Conservation (phyloP, 2,888 invertebrate species). For the Agrochola litura region DNA sequence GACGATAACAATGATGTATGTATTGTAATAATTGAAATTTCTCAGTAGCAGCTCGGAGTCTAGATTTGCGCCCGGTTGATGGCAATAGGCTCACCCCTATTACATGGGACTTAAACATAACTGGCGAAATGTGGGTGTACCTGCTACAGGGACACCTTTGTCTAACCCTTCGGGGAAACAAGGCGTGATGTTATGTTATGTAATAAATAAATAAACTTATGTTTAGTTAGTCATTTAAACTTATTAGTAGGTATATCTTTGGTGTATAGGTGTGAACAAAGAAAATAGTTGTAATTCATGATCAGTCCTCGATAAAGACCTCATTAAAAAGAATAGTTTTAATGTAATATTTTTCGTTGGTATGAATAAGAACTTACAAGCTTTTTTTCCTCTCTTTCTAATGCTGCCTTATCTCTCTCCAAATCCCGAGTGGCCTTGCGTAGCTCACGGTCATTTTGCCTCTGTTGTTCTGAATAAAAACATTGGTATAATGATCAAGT, state of each 20-base stretch:
- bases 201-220: not conserved
- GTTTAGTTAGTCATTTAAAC: not conserved
- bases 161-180: too few species aligned
- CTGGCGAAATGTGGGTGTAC: too few species aligned
- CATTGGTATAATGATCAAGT: not conserved
- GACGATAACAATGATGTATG: too few species aligned
- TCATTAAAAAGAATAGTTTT: not conserved
- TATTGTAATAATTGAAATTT: too few species aligned
- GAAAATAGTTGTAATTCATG: not conserved
- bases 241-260: not conserved
- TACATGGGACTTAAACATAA: too few species aligned
- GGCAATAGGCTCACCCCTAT: too few species aligned
- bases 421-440: constrained; percentile 95
- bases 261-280: not conserved
- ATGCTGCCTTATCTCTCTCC: constrained; percentile 94
- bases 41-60: too few species aligned
- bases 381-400: constrained; percentile 97
- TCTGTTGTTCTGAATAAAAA: constrained; percentile 93
- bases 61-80: too few species aligned
- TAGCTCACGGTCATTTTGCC: constrained; percentile 95
- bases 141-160: too few species aligned
- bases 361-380: constrained; percentile 90
- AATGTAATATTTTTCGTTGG: not conserved
- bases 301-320: not conserved
- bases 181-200: too few species aligned